A percentile compares a stretch with the other conserved stretches of the same genome.
phyloP scores from a whole-genome alignment of 2,888 invertebrate species.

The Thecophora atra region DNA sequence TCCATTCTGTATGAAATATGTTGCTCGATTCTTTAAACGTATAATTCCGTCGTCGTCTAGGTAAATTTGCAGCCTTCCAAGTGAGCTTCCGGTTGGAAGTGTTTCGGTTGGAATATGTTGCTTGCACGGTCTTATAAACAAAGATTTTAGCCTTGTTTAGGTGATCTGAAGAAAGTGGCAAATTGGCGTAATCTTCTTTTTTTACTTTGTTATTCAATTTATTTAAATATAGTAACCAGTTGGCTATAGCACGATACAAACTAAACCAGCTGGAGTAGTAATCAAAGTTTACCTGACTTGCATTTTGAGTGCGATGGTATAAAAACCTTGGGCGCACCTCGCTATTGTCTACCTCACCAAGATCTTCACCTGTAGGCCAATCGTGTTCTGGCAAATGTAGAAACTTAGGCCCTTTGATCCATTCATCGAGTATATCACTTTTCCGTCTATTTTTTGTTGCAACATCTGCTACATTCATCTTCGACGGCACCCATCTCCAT shows the following conservation, averaged over 20 bases:
- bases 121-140: not conserved
- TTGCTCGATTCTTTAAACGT: not conserved
- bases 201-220: not conserved
- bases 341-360: too few relatives aligned
- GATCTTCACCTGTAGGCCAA: too few relatives aligned
- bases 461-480: not conserved
- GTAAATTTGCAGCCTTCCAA: not conserved
- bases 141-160: too few relatives aligned
- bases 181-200: not conserved
- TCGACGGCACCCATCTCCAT: not conserved
- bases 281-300: not conserved
- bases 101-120: not conserved
- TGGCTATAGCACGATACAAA: too few relatives aligned
- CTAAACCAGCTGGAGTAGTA: not conserved
- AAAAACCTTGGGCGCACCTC: too few relatives aligned
- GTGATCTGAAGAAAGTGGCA: not conserved
- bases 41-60: too few relatives aligned
- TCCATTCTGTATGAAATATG: too few relatives aligned
- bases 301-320: not conserved
- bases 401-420: not conserved
- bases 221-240: too few relatives aligned
- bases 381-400: slow-evolving; percentile 6
- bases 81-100: not conserved
- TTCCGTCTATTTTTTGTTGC: not conserved
- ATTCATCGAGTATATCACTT: not conserved